Evolutionary conservation across 2,797 vertebrate species (phyloP), one percentile per base, ranked within the genome.

Genomic region (Tenualosa thibaudeaui): DNA sequence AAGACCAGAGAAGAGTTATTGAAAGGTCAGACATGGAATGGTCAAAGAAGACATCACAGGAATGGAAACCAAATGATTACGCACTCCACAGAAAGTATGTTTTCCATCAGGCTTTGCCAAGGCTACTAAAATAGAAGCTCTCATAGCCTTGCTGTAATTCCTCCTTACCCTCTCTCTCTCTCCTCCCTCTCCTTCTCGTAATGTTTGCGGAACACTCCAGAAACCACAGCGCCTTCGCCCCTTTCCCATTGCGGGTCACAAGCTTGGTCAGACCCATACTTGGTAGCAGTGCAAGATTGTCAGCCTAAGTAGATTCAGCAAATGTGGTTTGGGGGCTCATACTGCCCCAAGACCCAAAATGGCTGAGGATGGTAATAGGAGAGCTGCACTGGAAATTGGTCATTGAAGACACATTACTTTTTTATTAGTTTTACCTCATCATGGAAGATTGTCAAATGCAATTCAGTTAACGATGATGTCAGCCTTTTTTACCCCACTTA

Each of bases 61-160:
- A 78, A 78, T 78, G 71, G 71, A 46, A 78, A 78, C 71, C 71
- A 78, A 78, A 78, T 78, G 40, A 78, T 78, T 46, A 78, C 71
- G 71, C 71, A 78, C 37, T 78, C 40, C 71, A 78, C 40, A 78
- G 71, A 78, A 78, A 78, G 40, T 78, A 46, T 78, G 71, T 78
- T 40, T 78, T 78, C 71, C 71, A 46, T 78, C 40, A 43, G 71
- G 15, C 37, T 46, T 46, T 78, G 71, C 71, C 71, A 78, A 78
- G 71, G 17, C 71, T 78, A 22, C 71, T 78, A 78, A 78, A 78
- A 78, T 78, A 78, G 71, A 40, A 78, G 40, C 71, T 22, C 26
- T 78, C 40, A 22, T 78, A 19, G 71, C 40, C 71, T 37, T 71
- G 65, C 65, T 15, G 65, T 26, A 12, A 71, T 31, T 71, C 65